These are phyloP conservation scores for Acestrorhynchus altus DNA, from an alignment of 2,797 vertebrate genomes.

Conservation along the genomic window DNA sequence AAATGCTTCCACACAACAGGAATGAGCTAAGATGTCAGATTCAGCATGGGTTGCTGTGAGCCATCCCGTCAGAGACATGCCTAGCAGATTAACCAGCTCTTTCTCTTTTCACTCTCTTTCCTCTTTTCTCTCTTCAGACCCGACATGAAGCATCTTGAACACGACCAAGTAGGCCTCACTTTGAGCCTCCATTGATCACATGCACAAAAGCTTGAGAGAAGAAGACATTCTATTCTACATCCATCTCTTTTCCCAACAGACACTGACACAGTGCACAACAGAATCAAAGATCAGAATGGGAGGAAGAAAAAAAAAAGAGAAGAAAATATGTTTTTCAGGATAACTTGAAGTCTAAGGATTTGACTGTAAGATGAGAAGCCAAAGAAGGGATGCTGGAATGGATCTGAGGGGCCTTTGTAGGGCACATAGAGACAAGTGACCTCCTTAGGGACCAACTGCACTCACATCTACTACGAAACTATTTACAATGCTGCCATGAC, in stretches of 20 bases:
- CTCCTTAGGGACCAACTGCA: conserved; percentile 51
- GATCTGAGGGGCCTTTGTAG: conserved; percentile 36
- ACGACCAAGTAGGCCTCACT: not conserved
- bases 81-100: conserved; percentile 34
- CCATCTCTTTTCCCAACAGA: not conserved
- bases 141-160: not conserved
- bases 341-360: conserved; percentile 23
- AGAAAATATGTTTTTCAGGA: conserved; percentile 17
- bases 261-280: conserved; percentile 9
- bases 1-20: conserved; percentile 38
- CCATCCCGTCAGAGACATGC: conserved; percentile 28
- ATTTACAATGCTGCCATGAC: conserved; percentile 58
- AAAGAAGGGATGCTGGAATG: conserved; percentile 21
- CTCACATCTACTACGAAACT: conserved; percentile 45
- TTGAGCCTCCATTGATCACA: conserved; percentile 5
- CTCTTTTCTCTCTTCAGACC: conserved; percentile 4
- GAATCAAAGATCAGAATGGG: conserved; percentile 17
- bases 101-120: not conserved
- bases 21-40: conserved; percentile 38
- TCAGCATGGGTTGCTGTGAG: conserved; percentile 15
- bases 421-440: conserved; percentile 52
- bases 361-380: conserved; percentile 30
- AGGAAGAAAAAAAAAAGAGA: not conserved
- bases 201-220: conserved; percentile 25
- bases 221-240: conserved; percentile 25